These are phyloP conservation scores for Aethes cnicana DNA, from an alignment of 2,888 invertebrate genomes.

Conservation along the genomic window DNA sequence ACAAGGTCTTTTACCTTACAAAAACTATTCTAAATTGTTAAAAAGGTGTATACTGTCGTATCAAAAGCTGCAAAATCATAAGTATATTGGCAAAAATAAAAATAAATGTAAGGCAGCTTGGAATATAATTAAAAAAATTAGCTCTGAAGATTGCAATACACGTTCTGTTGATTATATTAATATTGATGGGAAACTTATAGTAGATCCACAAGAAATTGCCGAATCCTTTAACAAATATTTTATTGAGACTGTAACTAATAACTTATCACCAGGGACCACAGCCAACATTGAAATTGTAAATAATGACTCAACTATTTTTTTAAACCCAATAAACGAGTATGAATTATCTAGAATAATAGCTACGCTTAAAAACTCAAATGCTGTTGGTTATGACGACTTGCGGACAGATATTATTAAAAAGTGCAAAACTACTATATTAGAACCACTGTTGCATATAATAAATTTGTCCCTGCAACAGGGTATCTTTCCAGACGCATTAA, in stretches of 20 bases:
- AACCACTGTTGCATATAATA: no score
- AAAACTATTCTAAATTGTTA: not conserved
- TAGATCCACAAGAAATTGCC: not conserved
- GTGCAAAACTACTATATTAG: no score
- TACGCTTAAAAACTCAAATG: no score
- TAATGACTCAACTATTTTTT: no score
- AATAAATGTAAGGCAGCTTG: not conserved
- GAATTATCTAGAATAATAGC: no score
- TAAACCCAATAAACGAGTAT: no score
- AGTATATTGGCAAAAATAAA: not conserved
- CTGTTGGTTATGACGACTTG: no score
- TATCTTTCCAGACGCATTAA: no score
- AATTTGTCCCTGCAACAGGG: no score
- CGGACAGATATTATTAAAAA: no score
- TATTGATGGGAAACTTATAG: not conserved
- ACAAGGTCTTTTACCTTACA: not conserved
- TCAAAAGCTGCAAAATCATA: not conserved
- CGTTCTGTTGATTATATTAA: not conserved
- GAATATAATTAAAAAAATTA: not conserved
- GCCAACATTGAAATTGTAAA: no score
- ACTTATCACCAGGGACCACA: no score
- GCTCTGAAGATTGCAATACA: not conserved
- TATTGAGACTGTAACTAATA: not conserved
- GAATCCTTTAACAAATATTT: not conserved
- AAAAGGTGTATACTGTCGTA: not conserved